Conservation (phyloP, 1,140 invertebrate species). For the Gryllus bimaculatus region DNA sequence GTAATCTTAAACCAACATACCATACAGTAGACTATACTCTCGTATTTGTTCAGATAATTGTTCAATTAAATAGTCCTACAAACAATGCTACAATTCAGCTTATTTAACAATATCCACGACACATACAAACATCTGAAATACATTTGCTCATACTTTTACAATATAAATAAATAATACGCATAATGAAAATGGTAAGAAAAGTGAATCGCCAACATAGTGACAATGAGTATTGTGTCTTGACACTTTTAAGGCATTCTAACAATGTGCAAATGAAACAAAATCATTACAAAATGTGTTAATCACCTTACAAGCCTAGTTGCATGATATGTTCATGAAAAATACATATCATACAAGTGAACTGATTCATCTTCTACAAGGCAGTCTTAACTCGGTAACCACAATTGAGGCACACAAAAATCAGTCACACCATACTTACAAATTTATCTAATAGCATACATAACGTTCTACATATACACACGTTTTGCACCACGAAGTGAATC, state of each 20-base stretch:
- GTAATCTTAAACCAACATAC: neutral
- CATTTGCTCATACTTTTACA: constrained; percentile 7
- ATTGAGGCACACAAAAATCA: neutral
- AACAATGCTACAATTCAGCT: neutral
- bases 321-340: too few relatives aligned
- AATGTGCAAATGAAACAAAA: constrained; percentile 8
- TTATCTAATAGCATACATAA: neutral
- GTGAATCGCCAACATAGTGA: neutral
- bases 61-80: neutral
- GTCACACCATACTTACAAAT: neutral
- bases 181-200: constrained; percentile 10
- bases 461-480: neutral
- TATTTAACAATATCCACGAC: neutral
- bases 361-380: neutral
- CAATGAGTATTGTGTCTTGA: constrained; percentile 18
- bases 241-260: neutral
- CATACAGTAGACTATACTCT: neutral
- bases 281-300: neutral
- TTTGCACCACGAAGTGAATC: neutral
- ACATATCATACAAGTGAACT: neutral
- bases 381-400: neutral
- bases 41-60: neutral
- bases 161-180: constrained; percentile 15
- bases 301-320: too few relatives aligned
- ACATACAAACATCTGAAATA: neutral